Conservation (phyloP, 2,797 vertebrate genomes). For the Echiichthys vipera region DNA sequence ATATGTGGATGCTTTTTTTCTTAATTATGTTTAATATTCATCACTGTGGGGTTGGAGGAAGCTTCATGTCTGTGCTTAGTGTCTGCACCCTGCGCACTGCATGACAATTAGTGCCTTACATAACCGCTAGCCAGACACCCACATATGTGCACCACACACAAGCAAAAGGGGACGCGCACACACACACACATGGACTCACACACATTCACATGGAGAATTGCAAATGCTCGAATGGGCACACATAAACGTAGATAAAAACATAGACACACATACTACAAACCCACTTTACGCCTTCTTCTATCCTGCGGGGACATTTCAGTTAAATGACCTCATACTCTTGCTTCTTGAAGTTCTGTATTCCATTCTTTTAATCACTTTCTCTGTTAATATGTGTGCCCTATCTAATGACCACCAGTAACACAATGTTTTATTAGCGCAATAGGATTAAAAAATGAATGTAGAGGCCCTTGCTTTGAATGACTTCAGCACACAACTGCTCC, state of each 20-base stretch:
- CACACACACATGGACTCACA: conserved; percentile 13
- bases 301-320: conserved; percentile 49
- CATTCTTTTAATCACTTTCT: conserved; percentile 36
- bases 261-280: conserved; percentile 48
- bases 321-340: conserved; percentile 36
- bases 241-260: conserved; percentile 31
- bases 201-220: conserved; percentile 24
- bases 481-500: too few relatives aligned
- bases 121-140: conserved; percentile 71
- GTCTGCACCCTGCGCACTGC: conserved; percentile 70
- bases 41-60: conserved; percentile 58
- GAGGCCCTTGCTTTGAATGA: too few relatives aligned
- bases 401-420: conserved; percentile 27
- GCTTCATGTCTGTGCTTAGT: conserved; percentile 67
- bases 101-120: conserved; percentile 80
- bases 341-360: conserved; percentile 27
- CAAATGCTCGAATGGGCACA: conserved; percentile 30
- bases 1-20: conserved; percentile 57
- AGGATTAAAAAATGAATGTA: too few relatives aligned
- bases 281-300: conserved; percentile 45
- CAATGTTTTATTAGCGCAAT: too few relatives aligned
- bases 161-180: background rate
- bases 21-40: conserved; percentile 74
- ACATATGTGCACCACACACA: conserved; percentile 33
- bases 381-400: background rate